Base-by-base conservation (phyloP, 2,888 invertebrate genomes). In the Imbricaverruca yamaguchii region DNA sequence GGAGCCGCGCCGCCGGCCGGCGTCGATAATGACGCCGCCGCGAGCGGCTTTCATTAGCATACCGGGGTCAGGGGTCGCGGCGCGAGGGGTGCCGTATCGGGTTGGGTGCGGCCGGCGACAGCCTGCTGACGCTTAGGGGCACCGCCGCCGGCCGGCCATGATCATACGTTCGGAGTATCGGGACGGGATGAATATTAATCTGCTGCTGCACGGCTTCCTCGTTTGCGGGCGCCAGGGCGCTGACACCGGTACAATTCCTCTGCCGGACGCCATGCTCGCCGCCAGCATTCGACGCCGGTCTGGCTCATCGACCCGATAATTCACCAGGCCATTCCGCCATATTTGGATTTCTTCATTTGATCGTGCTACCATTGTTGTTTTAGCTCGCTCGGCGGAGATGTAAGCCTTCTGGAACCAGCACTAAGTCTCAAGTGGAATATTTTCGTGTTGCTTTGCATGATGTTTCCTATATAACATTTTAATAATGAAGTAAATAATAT, bases 1-100 rank as follows among this genome's bases (percentile, higher is more conserved):
- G 39, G 39, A 39, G 39, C 39, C 39, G 39, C 12, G 67, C 25
- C 25, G 67, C 67, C 67, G 25, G n/a, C 67, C 2, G 67, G 12
- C 61, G 61, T 7, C 67, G 7, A n/a, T 67, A 67, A 67, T 67
- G 13, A 67, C 25, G 25, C 13, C 12, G 67, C 25, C 67, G 10
- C 18, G 67, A 10, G 67, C 25, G n/a, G n/a, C 12, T 11, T 11
- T 25, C 67, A 67, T 67, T 67, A 67, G n/a, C 67, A 67, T 67
- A 67, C 12, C 25, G 25, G 67, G 67, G 67, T 67, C 67, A 67
- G 67, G 67, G 67, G 67, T 67, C 67, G 67, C 18, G n/a, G 11
- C 25, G 12, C 25, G 12, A 6, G 67, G 67, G 67, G 67, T 67
- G 67, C 67, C 67, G 25, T 67, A 67, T 67, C 67, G 67, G 67